Percentiles rank a stretch among this genome's conserved stretches.
Evolutionary conservation across 1,140 invertebrate species (phyloP).

Genomic region (Pogonomyrmex barbatus): DNA sequence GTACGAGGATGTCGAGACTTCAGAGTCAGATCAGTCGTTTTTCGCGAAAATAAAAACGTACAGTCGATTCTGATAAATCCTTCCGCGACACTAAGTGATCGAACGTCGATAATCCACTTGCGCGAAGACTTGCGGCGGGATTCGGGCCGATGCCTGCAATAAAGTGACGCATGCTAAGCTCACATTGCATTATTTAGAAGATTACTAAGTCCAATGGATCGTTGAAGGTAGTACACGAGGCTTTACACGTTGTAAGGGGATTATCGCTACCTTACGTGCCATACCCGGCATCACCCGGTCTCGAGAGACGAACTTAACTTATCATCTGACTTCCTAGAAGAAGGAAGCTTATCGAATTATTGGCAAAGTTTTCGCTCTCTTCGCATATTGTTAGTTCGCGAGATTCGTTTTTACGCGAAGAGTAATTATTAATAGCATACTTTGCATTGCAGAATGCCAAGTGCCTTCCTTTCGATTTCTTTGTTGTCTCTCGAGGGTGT

Average conservation of each 20-base stretch:
- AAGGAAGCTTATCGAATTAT: conserved; percentile 48
- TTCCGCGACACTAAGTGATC: not conserved
- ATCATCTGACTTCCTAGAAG: conserved; percentile 30
- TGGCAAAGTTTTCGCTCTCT: conserved; percentile 4
- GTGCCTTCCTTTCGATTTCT: conserved; percentile 17
- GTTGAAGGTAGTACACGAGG: conserved; percentile 29
- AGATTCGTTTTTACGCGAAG: not conserved
- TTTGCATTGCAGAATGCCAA: conserved; percentile 8
- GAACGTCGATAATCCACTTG: conserved; percentile 23
- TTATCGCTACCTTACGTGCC: conserved; percentile 54
- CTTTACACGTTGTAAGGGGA: conserved; percentile 59
- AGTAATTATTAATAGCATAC: conserved; percentile 38
- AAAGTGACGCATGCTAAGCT: conserved; percentile 14
- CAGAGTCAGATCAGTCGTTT: not conserved
- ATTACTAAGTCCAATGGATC: conserved; percentile 43
- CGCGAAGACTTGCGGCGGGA: not conserved
- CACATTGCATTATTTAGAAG: conserved; percentile 49
- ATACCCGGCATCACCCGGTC: conserved; percentile 7
- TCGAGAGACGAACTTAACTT: conserved; percentile 37
- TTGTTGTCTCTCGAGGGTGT: not conserved
- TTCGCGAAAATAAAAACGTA: not conserved
- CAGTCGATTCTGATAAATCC: not conserved
- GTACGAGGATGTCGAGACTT: not conserved
- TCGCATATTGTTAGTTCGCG: not conserved
- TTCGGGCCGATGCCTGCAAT: not conserved